phyloP scores from a whole-genome alignment of 1,140 invertebrate genomes.

The Apis mellifera region DNA sequence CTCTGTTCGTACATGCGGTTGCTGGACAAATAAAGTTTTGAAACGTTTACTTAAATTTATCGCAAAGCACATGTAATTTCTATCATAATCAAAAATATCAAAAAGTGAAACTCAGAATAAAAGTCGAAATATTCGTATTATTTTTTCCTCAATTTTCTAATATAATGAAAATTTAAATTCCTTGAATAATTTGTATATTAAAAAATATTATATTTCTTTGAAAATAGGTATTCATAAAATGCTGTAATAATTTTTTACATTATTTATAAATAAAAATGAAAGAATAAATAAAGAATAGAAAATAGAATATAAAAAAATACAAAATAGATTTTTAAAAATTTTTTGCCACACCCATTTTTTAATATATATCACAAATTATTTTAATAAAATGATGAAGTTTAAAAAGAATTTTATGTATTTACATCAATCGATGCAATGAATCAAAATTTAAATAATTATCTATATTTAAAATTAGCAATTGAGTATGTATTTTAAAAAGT shows the following conservation, averaged over 20 bases:
- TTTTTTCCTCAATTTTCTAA: slow-evolving; percentile 6
- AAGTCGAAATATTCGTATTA: neutral
- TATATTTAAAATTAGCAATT: too few relatives aligned
- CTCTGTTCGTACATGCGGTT: too few relatives aligned
- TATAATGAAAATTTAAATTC: neutral
- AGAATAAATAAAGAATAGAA: too few relatives aligned
- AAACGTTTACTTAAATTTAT: neutral
- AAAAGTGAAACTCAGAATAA: slow-evolving; percentile 1
- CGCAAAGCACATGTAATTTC: neutral
- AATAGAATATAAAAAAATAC: neutral
- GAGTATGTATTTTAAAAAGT: neutral
- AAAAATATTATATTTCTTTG: neutral
- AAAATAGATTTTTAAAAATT: too few relatives aligned
- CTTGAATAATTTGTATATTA: too few relatives aligned
- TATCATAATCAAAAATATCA: neutral
- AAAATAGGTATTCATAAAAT: neutral
- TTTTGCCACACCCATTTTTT: too few relatives aligned
- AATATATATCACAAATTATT: too few relatives aligned
- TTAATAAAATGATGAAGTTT: too few relatives aligned
- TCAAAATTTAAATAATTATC: too few relatives aligned
- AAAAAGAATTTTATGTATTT: too few relatives aligned
- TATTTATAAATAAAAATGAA: too few relatives aligned
- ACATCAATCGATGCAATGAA: too few relatives aligned
- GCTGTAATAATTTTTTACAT: neutral
- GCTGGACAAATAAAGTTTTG: neutral